These are phyloP conservation scores for Clarias laeviceps DNA, from an alignment of 2,797 vertebrate species.

Conservation along the genomic window DNA sequence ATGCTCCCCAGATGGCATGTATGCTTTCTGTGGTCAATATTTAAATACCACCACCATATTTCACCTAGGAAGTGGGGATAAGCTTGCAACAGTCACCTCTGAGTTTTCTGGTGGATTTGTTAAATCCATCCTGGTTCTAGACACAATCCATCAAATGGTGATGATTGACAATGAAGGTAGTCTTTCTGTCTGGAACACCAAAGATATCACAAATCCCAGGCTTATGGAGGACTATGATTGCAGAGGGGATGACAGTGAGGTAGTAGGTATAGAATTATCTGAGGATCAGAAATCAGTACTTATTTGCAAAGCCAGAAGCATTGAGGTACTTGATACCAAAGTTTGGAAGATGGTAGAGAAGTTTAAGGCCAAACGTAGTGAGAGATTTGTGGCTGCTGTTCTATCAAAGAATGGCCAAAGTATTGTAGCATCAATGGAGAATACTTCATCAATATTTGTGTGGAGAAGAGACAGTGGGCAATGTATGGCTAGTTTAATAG, in stretches of 20 bases:
- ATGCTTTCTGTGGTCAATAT: slow-evolving; percentile 97
- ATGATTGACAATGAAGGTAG: slow-evolving; percentile 98
- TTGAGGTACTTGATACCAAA: slow-evolving; percentile 92
- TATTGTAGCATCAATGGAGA: slow-evolving; percentile 98
- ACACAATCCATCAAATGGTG: slow-evolving; percentile 94
- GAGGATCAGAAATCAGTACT: slow-evolving; percentile 97
- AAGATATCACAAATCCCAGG: slow-evolving; percentile 90
- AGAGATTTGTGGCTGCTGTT: slow-evolving; percentile 92
- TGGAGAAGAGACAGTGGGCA: slow-evolving; percentile 97
- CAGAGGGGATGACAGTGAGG: slow-evolving; percentile 91
- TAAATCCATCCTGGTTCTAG: slow-evolving; percentile 93
- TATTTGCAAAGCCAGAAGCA: slow-evolving; percentile 94
- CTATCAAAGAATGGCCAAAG: slow-evolving; percentile 96
- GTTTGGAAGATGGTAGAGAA: slow-evolving; percentile 98
- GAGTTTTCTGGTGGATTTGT: slow-evolving; percentile 98
- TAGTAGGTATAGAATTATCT: slow-evolving; percentile 92
- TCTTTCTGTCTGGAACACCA: slow-evolving; percentile 95
- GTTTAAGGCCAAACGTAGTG: slow-evolving; percentile 95
- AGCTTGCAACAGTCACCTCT: slow-evolving; percentile 91
- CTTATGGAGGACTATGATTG: slow-evolving; percentile 97
- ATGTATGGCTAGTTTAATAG: slow-evolving; percentile 97
- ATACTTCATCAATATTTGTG: slow-evolving; percentile 97
- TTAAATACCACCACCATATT: slow-evolving; percentile 95
- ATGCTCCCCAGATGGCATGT: slow-evolving; percentile 93
- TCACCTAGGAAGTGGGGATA: slow-evolving; percentile 94